Evolutionary conservation across 2,797 vertebrate genomes (phyloP), one percentile per base, ranked within the genome.

Genomic region (Pagetopsis macropterus): DNA sequence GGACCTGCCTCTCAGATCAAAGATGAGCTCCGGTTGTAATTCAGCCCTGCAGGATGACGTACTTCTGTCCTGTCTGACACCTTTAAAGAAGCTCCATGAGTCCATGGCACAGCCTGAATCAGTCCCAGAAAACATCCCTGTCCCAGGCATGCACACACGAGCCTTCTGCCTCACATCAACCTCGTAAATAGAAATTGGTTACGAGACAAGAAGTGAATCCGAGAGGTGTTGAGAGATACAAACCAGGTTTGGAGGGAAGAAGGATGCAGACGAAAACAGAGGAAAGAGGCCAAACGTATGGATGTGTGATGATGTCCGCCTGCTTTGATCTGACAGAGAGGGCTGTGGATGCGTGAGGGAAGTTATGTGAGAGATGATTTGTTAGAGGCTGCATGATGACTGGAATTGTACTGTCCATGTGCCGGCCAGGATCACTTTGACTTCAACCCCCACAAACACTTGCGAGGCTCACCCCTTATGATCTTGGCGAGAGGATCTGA

Each of bases 51-150:
- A 33, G 88, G 63, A 91, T 93, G 92, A 94, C 84, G 84, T 84
- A 88, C 85, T 86, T 83, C 89, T 89, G 86, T 93, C 90, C 90
- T 45, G 84, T 90, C 87, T 86, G 89, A 94, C 93, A 92, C 94
- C 88, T 93, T 86, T 65, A 83, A 94, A 94, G 83, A 87, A 89
- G 74, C 87, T 92, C 91, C 94, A 93, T 94, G 93, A 84, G 73
- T 81, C 23, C 41, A 80, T 81, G 81, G 56, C 66, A 57, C 15
- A 75, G 87, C 79, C 89, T 85, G 70, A 82, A 87, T 87, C 83
- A 87, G 81, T 76, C 56, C 27, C 78, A 77, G 77, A 76, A 72
- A 86, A 76, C 73, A 51, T 60, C 81, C 75, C 19, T 3, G 67
- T 46, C 57, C 13, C 74, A 61, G 54, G 57, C 71, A 13, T 1